A percentile compares a stretch with the other conserved stretches of the same genome.
These are phyloP conservation scores for Apotomis betuletana DNA, from an alignment of 2,888 invertebrate species.

Conservation along the genomic window DNA sequence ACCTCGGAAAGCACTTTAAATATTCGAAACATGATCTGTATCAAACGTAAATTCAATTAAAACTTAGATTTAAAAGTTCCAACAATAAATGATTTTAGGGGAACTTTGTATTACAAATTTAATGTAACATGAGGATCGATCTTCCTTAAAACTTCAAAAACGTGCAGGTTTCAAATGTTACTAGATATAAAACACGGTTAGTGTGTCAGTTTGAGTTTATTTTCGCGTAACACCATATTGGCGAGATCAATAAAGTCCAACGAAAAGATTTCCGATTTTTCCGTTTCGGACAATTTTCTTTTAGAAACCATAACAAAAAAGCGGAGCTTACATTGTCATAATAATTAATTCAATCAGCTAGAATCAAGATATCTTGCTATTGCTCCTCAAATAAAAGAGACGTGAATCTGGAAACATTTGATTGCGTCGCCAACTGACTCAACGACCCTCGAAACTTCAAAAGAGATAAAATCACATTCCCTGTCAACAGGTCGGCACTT, in stretches of 20 bases:
- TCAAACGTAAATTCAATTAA: conserved; percentile 18
- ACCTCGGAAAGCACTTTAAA: conserved; percentile 1
- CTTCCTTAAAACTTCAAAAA: not conserved
- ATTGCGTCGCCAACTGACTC: conserved; percentile 3
- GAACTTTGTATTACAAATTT: conserved; percentile 12
- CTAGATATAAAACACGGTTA: too few species aligned
- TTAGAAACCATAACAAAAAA: too few species aligned
- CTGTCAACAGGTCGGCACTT: conserved; percentile 6
- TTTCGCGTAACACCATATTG: too few species aligned
- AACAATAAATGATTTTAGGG: not conserved
- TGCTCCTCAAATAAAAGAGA: not conserved
- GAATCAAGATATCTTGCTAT: too few species aligned
- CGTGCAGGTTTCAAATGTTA: not conserved
- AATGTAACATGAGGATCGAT: not conserved
- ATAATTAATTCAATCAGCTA: too few species aligned
- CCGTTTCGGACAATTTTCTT: too few species aligned
- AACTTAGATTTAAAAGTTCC: conserved; percentile 23
- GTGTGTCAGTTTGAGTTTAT: not conserved
- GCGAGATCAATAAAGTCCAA: too few species aligned
- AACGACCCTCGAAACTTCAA: conserved; percentile 14
- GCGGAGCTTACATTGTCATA: too few species aligned
- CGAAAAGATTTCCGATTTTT: too few species aligned
- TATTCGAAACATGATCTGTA: conserved; percentile 11
- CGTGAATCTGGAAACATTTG: not conserved
- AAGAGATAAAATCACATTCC: conserved; percentile 12